A percentile compares a stretch with the other conserved stretches of the same genome.
These are phyloP conservation scores for Pomatostomus ruficeps DNA, from an alignment of 2,113 vertebrate genomes.

Conservation along the genomic window DNA sequence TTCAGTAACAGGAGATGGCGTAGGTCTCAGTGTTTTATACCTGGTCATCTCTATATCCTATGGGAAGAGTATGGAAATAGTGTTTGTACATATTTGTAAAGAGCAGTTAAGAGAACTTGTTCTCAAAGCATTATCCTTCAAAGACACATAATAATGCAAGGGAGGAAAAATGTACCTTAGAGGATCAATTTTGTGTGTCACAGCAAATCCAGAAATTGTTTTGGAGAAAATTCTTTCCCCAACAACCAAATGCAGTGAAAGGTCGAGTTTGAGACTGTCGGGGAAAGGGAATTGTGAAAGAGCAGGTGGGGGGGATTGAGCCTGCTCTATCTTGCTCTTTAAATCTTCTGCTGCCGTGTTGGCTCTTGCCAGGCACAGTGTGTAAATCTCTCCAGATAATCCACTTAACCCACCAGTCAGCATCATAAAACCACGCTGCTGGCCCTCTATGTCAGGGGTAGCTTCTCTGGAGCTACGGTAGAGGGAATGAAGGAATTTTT, in stretches of 20 bases:
- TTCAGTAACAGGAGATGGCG: background rate
- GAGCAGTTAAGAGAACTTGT: background rate
- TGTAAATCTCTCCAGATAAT: background rate
- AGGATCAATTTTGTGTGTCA: background rate
- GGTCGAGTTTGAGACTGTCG: fast-evolving
- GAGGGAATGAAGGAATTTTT: background rate
- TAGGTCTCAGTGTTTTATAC: background rate
- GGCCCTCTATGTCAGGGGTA: fast-evolving
- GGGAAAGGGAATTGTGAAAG: background rate
- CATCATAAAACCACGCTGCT: fast-evolving
- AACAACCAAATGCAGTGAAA: background rate
- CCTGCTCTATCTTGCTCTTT: background rate
- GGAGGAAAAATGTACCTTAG: background rate
- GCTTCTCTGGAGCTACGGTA: background rate
- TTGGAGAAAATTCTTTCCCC: background rate
- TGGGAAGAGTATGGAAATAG: background rate
- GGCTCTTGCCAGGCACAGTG: no score
- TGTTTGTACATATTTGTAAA: background rate
- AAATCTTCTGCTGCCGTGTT: fast-evolving
- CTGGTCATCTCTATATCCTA: background rate
- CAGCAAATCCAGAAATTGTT: background rate
- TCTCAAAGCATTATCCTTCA: background rate
- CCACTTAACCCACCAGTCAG: no score
- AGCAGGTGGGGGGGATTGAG: background rate
- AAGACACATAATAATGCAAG: fast-evolving